Base-by-base conservation (phyloP, 1,140 invertebrate genomes). In the Cataglyphis hispanica region DNA sequence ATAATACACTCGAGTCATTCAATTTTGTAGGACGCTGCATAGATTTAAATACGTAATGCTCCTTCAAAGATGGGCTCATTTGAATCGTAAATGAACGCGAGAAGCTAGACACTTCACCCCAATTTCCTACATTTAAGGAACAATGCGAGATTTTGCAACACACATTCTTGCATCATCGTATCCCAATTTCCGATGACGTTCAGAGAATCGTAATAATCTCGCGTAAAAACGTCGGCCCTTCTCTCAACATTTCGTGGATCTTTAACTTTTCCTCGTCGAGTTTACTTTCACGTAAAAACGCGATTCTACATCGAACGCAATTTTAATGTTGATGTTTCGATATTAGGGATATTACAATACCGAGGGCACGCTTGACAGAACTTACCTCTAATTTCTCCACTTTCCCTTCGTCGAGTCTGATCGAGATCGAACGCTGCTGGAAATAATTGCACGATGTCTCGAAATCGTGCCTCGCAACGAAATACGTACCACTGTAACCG, bases 321-420 rank as follows among this genome's bases (percentile, higher is more conserved):
- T 80, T 80, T 53, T 67, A 43, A 61, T 56, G 31, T 60, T 40
- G 10, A 40, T 13, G 34, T 25, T 80, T 46, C 37, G 53, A 81
- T 27, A 27, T 11, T 34, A 75, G 67, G 37, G 61, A 80, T 50
- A n/a, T n/a, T n/a, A 53, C 43, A 50, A 50, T 50, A 50, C 46
- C 61, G 70, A 87, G 77, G 84, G 87, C 75, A 81, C 84, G 88
- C 78, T 89, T 72, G 63, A 58, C 64, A 64, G 76, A 87, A 76
- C 69, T 88, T 76, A 75, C 58, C 84, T 89, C 74, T 69, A 78
- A 87, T 89, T 89, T 89, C 87, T 75, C 88, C 86, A 89, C 88
- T 89, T 89, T 89, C 88, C 87, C 84, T 86, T 86, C 25, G 56
- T 31, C 70, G 77, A 50, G 46, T 50, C 40, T 75, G 50, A 86